phyloP scores from a whole-genome alignment of 1,140 invertebrate species.

The Leucophenga varia region DNA sequence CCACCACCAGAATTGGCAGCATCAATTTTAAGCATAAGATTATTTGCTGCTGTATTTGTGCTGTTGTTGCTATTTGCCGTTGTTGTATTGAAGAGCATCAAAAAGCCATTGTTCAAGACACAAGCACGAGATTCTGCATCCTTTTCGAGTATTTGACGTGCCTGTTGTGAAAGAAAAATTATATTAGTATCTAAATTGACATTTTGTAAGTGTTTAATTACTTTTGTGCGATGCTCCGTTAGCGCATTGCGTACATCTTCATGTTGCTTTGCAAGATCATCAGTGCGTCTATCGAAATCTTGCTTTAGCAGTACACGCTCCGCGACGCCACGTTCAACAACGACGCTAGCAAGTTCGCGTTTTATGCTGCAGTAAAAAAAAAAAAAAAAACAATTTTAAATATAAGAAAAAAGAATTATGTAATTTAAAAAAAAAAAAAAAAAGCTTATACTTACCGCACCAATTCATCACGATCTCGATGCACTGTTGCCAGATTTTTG shows the following conservation, averaged over 20 bases:
- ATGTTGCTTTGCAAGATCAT: conserved; percentile 75
- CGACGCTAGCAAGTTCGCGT: conserved; percentile 70
- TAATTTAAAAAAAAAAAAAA: too few relatives aligned
- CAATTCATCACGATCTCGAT: conserved; percentile 87
- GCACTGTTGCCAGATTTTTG: conserved; percentile 75
- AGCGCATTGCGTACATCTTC: conserved; percentile 72
- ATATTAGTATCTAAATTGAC: background rate
- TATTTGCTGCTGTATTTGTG: conserved; percentile 27
- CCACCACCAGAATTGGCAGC: conserved; percentile 4
- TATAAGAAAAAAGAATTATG: background rate
- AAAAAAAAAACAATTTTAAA: background rate
- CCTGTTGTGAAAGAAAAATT: conserved; percentile 19
- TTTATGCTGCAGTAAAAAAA: conserved; percentile 62
- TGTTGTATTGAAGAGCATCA: conserved; percentile 42
- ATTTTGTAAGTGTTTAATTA: conserved; percentile 48
- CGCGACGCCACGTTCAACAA: conserved; percentile 80
- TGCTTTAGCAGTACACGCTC: conserved; percentile 75
- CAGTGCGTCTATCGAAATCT: conserved; percentile 72
- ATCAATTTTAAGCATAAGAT: conserved; percentile 36
- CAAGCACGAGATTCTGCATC: conserved; percentile 50
- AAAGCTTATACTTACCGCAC: conserved; percentile 62
- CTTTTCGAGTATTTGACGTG: conserved; percentile 52
- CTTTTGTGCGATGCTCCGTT: conserved; percentile 71
- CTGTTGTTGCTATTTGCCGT: conserved; percentile 15
- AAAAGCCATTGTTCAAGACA: conserved; percentile 42